Evolutionary conservation across 1,140 invertebrate species (phyloP), one percentile per base, ranked within the genome.

Genomic region (Heliconius melpomene): DNA sequence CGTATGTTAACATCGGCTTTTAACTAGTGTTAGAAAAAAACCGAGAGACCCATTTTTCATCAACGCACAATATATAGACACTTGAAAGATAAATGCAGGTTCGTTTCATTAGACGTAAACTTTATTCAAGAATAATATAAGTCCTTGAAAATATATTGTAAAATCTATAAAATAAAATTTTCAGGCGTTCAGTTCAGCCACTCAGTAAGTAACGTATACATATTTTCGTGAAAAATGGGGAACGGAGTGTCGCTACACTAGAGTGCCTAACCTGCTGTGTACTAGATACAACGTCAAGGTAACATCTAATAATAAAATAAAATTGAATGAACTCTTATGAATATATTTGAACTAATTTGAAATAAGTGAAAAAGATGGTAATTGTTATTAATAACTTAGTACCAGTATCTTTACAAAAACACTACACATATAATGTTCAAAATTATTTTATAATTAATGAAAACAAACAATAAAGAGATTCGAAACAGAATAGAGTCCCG

Each of bases 401-500:
- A 66, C 11, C 23, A 13, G 7, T 23, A 66, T 16, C 13, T 29
- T 38, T 79, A 54, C 72, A 79, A 82, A 79, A 79, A 76, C 66
- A 40, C 74, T 75, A 46, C 13, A 46, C 16, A 46, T 46, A 16
- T 46, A 80, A 77, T 80, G 82, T 85, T 87, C 84, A 82, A 85
- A 79, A 85, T 85, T 85, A 87, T 80, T 29, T 29, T 75, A 73
- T 74, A 80, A 89, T 88, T 88, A 92, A 92, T 88, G 84, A 92
- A 89, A 92, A 90, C 88, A 92, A 89, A 89, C 87, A 87, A 74
- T 83, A 80, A 81, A 84, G 82, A 92, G 91, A 93, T 93, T 91
- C 88, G 90, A 93, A 92, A 92, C 91, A 93, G 91, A 92, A 91
- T 92, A 89, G 89, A 89, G 89, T 90, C 85, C 88, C 88, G 88